Evolutionary conservation across 53 echinoderm and acorn worm genomes (phyloP), one percentile per base, ranked within the genome.

Genomic region (Stichopus horrens): DNA sequence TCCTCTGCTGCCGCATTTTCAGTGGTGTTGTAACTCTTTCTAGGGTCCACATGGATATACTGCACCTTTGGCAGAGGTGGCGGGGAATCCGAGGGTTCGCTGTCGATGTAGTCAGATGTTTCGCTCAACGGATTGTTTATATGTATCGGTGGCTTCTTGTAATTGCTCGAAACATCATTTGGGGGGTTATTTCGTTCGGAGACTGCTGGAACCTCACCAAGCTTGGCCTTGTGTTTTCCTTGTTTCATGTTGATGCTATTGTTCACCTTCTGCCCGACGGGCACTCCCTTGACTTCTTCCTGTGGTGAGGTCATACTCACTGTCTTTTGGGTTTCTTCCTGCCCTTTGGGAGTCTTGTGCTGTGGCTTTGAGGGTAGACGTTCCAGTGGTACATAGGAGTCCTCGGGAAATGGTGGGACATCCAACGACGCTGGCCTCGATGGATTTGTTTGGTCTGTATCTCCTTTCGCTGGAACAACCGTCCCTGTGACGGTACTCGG

Each of bases 221-320:
- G 83, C 51, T 83, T 83, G 22, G 83, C 83, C 60, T 59, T 10
- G 63, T 83, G 63, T 23, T 60, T 83, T 7, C 83, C 83, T 37
- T 83, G 83, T 23, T 83, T 63, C n/a, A 54, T 19, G 22, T 83
- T n/a, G 4, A 60, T 21, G 13, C 60, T 83, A 63, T 13, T 83
- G 13, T 60, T 58, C 8, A 83, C 22, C 23, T 83, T 54, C 1
- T 83, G 66, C 5, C 63, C 83, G 6, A 22, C 21, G 0, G 83
- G 56, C 57, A 76, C 53, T 51, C 76, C 52, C 51, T 23, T 76
- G 13, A 23, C 5, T 7, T 76, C 76, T 76, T 20, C 8, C n/a
- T 7, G 7, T 23, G 76, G 76, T 76, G 76, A 60, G 4, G 18
- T 19, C 83, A 37, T 59, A 58, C 83, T 37, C 20, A 5, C 65